These are phyloP conservation scores for Gulo gulo DNA, from an alignment of 2,113 vertebrate species.

Conservation along the genomic window DNA sequence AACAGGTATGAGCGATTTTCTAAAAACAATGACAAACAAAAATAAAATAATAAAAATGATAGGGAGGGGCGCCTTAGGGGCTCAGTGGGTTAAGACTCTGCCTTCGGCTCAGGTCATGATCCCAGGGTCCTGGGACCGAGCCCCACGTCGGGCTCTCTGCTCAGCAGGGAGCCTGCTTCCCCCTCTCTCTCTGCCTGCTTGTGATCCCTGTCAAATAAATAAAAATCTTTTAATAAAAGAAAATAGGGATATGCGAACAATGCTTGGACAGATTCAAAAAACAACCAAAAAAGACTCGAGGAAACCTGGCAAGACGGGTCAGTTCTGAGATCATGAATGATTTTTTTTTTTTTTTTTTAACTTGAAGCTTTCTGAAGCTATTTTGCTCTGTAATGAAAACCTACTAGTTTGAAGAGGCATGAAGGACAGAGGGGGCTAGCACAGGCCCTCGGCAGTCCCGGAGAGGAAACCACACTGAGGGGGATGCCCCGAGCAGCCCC, in stretches of 20 bases:
- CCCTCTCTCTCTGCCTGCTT: too few relatives aligned
- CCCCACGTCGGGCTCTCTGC: too few relatives aligned
- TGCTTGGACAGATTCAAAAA: background rate
- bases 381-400: background rate
- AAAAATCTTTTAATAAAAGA: too few relatives aligned
- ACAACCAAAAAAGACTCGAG: background rate
- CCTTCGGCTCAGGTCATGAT: too few relatives aligned
- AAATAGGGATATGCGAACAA: background rate
- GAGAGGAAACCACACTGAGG: background rate
- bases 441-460: background rate
- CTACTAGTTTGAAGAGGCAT: fast-evolving
- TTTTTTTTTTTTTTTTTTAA: background rate
- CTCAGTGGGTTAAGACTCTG: too few relatives aligned
- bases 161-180: too few relatives aligned
- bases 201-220: too few relatives aligned
- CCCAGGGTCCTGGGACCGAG: too few relatives aligned
- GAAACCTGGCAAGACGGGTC: fast-evolving
- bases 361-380: background rate
- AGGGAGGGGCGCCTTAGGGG: background rate
- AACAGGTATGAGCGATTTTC: background rate
- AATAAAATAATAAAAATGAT: background rate
- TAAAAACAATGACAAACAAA: background rate
- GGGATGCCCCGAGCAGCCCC: background rate
- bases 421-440: background rate
- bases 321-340: background rate